Evolutionary conservation across 2,113 vertebrate species (phyloP), one percentile per base, ranked within the genome.

Genomic region (Tympanuchus pallidicinctus): DNA sequence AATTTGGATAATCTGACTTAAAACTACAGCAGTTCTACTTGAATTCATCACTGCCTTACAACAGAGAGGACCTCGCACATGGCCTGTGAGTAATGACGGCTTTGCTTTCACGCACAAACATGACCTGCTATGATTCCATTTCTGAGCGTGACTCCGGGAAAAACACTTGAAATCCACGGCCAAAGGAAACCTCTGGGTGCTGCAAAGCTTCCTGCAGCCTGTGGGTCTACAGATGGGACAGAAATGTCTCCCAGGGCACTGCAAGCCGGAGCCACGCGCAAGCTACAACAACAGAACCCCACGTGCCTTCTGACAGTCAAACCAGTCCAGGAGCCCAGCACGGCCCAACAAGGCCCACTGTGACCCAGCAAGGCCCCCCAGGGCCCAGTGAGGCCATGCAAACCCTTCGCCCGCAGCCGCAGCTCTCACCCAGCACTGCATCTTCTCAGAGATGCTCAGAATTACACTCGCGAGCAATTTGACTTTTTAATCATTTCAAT

Each of bases 401-500:
- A 20, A 59, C 28, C 56, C 56, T n/a, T 20, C 10, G 4, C 56
- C 56, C 7, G 13, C 24, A 11, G n/a, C 45, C 2, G 15, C 20
- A 6, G 61, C 91, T 88, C 88, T 77, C 76, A 43, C 47, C 76
- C 36, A 94, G 61, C 43, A 80, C 78, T 86, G 78, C 11, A 74
- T 17, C 89, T 89, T 78, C 82, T 64, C 82, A 78, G 85, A 80
- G 89, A 94, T 86, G 82, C 70, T 94, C 79, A 21, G 79, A 95
- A 92, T 75, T 91, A 92, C 66, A 94, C 60, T 91, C 82, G 73
- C 61, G 57, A 94, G 69, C 79, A 91, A 92, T 94, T 92, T 94
- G 95, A 95, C 95, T 97, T 94, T 94, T 95, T 97, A 95, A 97
- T 97, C 82, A 94, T 96, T 96, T 96, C 94, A 95, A 94, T 96